A percentile compares a stretch with the other conserved stretches of the same genome.
These are phyloP conservation scores for Bugula neritina DNA, from an alignment of 2,888 invertebrate genomes.

Conservation along the genomic window DNA sequence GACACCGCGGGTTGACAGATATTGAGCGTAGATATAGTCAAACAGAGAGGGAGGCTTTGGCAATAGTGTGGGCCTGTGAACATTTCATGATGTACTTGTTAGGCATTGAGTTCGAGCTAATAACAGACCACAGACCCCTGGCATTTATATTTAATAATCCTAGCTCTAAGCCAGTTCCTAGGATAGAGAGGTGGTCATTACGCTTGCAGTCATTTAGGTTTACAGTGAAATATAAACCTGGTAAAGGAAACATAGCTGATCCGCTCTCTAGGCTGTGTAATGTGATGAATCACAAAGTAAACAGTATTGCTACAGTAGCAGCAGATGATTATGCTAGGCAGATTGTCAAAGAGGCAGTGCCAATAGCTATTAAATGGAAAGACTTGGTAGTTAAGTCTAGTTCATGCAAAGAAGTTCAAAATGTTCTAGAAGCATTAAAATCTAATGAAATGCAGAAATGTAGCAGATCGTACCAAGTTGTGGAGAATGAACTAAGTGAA, in stretches of 20 bases:
- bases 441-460: no score
- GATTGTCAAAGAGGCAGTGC: no score
- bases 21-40: constrained; percentile 35
- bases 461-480: no score
- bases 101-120: constrained; percentile 35
- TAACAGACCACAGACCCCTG: constrained; percentile 39
- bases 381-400: no score
- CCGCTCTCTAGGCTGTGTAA: not conserved
- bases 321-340: no score
- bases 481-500: no score
- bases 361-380: no score
- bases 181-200: constrained; percentile 37
- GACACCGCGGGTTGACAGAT: not conserved
- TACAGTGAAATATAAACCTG: constrained; percentile 32
- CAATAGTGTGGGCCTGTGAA: constrained; percentile 35
- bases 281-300: no score
- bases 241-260: constrained; percentile 32
- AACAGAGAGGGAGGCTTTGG: constrained; percentile 34
- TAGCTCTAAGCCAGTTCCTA: constrained; percentile 34
- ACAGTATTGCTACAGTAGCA: no score
- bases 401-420: no score
- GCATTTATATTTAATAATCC: constrained; percentile 34
- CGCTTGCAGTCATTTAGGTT: constrained; percentile 34
- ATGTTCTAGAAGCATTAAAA: no score
- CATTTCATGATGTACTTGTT: constrained; percentile 37